Base-by-base conservation (phyloP, 2,797 vertebrate species). In the Rachycentron canadum region DNA sequence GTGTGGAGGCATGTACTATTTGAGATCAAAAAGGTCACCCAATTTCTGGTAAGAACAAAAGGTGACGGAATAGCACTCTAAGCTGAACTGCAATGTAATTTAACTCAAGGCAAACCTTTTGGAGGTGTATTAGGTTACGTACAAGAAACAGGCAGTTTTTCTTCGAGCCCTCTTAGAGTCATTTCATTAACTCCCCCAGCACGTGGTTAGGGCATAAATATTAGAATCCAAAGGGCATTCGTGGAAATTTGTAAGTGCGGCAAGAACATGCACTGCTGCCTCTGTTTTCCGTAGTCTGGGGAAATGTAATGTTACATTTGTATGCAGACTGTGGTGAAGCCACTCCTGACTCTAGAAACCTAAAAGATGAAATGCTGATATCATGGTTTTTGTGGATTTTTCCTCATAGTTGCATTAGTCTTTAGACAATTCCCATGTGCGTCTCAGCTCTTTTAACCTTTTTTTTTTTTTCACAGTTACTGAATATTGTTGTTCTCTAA, bases 221-320 rank as follows among this genome's bases (percentile, higher is more conserved):
- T 87, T 77, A 72, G 69, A 88, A 85, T 91, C 77, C 83, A 87
- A 82, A 86, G 80, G 82, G 84, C 73, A 79, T 60, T 78, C 25
- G 36, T 36, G 57, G 75, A 76, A 86, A 79, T 73, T 73, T 84
- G 81, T 88, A 86, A 75, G 66, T 57, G 63, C 41, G 58, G 41
- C 62, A 53, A 73, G 75, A 86, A 84, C 79, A 82, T 76, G 63
- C 82, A 82, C 72, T 59, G 53, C 75, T 58, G 68, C 64, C 73
- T 88, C 52, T 55, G 62, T 47, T 69, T 60, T 49, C 78, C 50
- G 16, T 45, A 77, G 82, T 88, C 76, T 69, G 69, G 79, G 82
- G 79, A 90, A 87, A 86, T 88, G 82, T 84, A 80, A 89, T 88
- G 87, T 84, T 67, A 75, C 75, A 93, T 92, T 87, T 90, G 84